These are phyloP conservation scores for Dromaius novaehollandiae DNA, from an alignment of 2,113 vertebrate genomes.

Conservation along the genomic window DNA sequence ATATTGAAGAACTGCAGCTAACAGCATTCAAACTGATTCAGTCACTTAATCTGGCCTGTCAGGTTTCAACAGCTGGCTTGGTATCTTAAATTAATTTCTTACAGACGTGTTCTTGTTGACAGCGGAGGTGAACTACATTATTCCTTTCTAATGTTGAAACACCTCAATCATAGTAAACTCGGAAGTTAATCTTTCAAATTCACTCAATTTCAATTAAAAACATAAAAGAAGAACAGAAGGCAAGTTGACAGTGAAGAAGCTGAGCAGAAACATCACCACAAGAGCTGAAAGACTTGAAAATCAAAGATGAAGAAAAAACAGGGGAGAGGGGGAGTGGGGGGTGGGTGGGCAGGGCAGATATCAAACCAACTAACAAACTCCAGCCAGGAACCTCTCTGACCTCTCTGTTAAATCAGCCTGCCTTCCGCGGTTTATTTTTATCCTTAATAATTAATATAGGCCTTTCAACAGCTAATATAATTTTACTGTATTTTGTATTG, in stretches of 20 bases:
- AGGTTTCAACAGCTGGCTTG: not conserved
- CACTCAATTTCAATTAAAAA: not conserved
- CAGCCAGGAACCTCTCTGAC: not conserved
- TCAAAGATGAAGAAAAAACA: not conserved
- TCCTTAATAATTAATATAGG: not conserved
- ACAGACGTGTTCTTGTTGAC: not conserved
- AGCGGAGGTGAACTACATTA: not conserved
- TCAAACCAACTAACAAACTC: not conserved
- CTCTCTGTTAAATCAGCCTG: not conserved
- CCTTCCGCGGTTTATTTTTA: not conserved
- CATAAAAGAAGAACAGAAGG: not conserved
- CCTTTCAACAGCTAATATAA: not conserved
- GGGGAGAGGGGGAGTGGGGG: too few species aligned
- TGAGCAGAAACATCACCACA: not conserved
- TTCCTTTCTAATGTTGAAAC: not conserved
- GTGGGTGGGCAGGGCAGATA: too few species aligned
- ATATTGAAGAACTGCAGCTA: not conserved
- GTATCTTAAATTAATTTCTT: not conserved
- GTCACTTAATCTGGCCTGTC: not conserved
- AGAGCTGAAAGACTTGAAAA: not conserved
- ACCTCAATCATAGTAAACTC: not conserved
- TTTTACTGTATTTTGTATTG: not conserved
- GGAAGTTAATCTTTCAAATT: not conserved
- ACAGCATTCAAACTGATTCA: not conserved
- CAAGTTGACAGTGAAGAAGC: not conserved